A percentile compares a stretch with the other conserved stretches of the same genome.
phyloP scores from a whole-genome alignment of 2,888 invertebrate genomes.

The Bimastos eiseni region DNA sequence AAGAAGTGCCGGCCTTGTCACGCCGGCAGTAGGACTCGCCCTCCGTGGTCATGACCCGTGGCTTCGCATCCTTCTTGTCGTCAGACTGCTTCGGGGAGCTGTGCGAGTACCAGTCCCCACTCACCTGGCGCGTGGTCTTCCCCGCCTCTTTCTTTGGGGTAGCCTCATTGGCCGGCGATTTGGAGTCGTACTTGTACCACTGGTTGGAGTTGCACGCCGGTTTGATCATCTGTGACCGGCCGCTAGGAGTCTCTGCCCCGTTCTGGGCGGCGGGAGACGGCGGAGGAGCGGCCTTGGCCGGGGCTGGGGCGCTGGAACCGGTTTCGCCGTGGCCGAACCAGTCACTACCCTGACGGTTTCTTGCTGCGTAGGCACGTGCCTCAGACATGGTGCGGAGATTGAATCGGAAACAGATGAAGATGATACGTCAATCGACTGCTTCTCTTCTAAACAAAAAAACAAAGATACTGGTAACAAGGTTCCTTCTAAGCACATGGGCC shows the following conservation, averaged over 20 bases:
- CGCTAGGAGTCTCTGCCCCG: not conserved
- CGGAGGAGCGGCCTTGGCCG: not conserved
- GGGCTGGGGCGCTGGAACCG: not conserved
- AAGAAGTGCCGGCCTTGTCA: constrained; percentile 40
- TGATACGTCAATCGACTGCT: not conserved
- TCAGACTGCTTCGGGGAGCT: not conserved
- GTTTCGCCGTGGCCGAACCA: constrained; percentile 33
- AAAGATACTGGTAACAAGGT: too few relatives aligned
- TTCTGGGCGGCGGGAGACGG: not conserved
- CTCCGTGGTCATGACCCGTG: not conserved
- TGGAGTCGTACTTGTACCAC: constrained; percentile 35
- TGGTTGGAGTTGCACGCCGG: constrained; percentile 37
- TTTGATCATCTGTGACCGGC: constrained; percentile 36
- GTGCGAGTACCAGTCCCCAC: constrained; percentile 35
- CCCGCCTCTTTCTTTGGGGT: not conserved
- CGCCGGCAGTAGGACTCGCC: constrained; percentile 34
- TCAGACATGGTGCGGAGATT: constrained; percentile 25
- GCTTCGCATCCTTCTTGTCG: constrained; percentile 8
- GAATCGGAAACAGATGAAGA: not conserved
- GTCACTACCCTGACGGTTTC: constrained; percentile 34
- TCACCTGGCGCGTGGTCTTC: not conserved
- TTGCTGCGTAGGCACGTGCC: constrained; percentile 35
- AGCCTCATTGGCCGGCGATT: not conserved
- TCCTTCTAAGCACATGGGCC: too few relatives aligned
- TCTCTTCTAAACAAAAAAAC: not conserved